phyloP scores from a whole-genome alignment of 2,888 invertebrate genomes.

The Hemithea aestivaria region DNA sequence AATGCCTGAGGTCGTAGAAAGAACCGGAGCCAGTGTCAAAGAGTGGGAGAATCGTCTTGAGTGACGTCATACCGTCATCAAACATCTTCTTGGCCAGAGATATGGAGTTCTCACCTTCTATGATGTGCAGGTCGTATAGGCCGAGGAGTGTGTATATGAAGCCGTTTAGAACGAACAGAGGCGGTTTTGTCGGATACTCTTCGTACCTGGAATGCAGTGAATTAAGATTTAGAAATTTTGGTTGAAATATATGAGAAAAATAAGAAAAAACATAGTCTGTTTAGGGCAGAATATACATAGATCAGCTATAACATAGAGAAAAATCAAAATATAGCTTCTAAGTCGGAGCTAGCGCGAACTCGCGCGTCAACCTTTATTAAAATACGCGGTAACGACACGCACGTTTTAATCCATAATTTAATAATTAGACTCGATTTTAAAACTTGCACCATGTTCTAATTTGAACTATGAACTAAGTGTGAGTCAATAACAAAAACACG shows the following conservation, averaged over 20 bases:
- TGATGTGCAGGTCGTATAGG: constrained; percentile 94
- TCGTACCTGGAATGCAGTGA: constrained; percentile 85
- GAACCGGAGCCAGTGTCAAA: constrained; percentile 98
- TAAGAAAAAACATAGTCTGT: not conserved
- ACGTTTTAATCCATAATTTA: too few species aligned
- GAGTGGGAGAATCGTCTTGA: constrained; percentile 91
- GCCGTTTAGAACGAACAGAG: constrained; percentile 97
- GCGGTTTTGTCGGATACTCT: constrained; percentile 97
- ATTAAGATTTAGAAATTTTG: too few species aligned
- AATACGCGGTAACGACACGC: too few species aligned
- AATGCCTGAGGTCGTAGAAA: constrained; percentile 96
- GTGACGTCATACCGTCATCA: constrained; percentile 90
- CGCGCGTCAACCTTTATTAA: too few species aligned
- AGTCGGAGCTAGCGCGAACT: too few species aligned
- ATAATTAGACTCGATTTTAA: too few species aligned
- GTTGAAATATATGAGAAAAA: too few species aligned
- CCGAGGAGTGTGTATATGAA: constrained; percentile 98
- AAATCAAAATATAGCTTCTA: too few species aligned
- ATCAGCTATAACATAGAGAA: too few species aligned
- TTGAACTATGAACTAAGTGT: too few species aligned
- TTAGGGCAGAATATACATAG: not conserved
- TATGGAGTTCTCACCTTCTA: constrained; percentile 84
- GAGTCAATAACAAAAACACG: too few species aligned
- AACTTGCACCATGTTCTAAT: too few species aligned
- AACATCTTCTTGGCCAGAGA: constrained; percentile 87